A percentile compares a stretch with the other conserved stretches of the same genome.
phyloP scores from a whole-genome alignment of 2,113 vertebrate genomes.

The Puntigrus tetrazona region DNA sequence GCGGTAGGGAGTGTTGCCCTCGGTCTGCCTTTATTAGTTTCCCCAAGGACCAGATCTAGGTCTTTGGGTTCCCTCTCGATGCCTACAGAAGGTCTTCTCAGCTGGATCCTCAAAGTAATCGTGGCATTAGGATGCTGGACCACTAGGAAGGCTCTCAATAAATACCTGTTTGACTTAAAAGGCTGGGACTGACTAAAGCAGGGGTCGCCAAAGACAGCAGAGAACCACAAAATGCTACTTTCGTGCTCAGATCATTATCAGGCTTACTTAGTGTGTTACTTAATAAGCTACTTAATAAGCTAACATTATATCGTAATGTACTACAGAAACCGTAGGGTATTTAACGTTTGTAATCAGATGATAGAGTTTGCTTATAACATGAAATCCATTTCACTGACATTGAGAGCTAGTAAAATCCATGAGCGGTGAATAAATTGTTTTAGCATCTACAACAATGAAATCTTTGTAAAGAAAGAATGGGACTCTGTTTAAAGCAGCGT shows the following conservation, averaged over 20 bases:
- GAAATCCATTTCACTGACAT: neutral
- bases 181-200: constrained; percentile 47
- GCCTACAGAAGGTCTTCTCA: constrained; percentile 54
- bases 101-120: constrained; percentile 65
- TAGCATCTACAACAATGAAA: constrained; percentile 10
- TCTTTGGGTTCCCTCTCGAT: constrained; percentile 51
- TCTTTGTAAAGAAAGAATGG: constrained; percentile 16
- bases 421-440: neutral
- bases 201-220: constrained; percentile 26
- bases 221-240: neutral
- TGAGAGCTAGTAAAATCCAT: neutral
- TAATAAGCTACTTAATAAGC: no score
- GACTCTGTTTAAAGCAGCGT: constrained; percentile 7
- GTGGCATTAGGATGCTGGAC: constrained; percentile 71
- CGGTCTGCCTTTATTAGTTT: constrained; percentile 67
- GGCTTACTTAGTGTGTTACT: neutral
- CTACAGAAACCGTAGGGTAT: neutral
- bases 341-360: neutral
- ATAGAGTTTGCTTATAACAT: neutral
- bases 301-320: neutral
- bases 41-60: constrained; percentile 36
- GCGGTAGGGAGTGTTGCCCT: constrained; percentile 68
- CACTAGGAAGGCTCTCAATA: constrained; percentile 64
- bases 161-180: constrained; percentile 68
- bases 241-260: neutral